A percentile compares a stretch with the other conserved stretches of the same genome.
These are phyloP conservation scores for Amiota mariae DNA, from an alignment of 2,888 invertebrate species.

Conservation along the genomic window DNA sequence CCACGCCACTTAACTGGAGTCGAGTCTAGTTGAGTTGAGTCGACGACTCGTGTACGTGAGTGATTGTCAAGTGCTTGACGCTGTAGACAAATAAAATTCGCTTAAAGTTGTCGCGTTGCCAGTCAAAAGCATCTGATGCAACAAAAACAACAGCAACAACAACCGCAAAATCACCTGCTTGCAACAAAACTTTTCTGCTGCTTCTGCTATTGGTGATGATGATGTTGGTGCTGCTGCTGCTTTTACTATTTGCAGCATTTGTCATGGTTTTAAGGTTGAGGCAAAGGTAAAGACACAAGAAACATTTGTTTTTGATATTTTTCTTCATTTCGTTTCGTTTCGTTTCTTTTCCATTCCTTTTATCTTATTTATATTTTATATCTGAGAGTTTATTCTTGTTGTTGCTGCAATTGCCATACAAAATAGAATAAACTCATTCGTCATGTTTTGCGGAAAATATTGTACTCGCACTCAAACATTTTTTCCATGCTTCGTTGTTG, in stretches of 20 bases:
- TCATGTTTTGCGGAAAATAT: constrained; percentile 64
- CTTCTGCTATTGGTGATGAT: constrained; percentile 7
- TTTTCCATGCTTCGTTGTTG: constrained; percentile 54
- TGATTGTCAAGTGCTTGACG: constrained; percentile 68
- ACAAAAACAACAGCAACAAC: constrained; percentile 31
- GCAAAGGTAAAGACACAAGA: constrained; percentile 22
- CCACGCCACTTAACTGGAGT: constrained; percentile 2
- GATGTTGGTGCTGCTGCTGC: constrained; percentile 6
- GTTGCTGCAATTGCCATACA: constrained; percentile 46
- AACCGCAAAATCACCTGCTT: constrained; percentile 30
- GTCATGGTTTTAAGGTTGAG: constrained; percentile 29
- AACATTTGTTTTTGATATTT: constrained; percentile 32
- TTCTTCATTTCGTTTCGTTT: constrained; percentile 46
- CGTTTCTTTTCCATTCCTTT: constrained; percentile 31
- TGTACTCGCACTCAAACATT: constrained; percentile 35
- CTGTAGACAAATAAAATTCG: constrained; percentile 67
- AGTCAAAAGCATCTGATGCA: constrained; percentile 39
- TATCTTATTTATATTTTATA: constrained; percentile 33
- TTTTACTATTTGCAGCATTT: constrained; percentile 27
- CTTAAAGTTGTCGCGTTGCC: constrained; percentile 56
- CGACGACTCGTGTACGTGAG: constrained; percentile 56
- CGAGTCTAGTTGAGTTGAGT: not conserved
- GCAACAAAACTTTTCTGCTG: constrained; percentile 34
- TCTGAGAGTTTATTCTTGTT: constrained; percentile 33
- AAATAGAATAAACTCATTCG: constrained; percentile 67